A percentile compares a stretch with the other conserved stretches of the same genome.
Conservation (phyloP, 2,888 invertebrate genomes). For the Brachypterus glaber region DNA sequence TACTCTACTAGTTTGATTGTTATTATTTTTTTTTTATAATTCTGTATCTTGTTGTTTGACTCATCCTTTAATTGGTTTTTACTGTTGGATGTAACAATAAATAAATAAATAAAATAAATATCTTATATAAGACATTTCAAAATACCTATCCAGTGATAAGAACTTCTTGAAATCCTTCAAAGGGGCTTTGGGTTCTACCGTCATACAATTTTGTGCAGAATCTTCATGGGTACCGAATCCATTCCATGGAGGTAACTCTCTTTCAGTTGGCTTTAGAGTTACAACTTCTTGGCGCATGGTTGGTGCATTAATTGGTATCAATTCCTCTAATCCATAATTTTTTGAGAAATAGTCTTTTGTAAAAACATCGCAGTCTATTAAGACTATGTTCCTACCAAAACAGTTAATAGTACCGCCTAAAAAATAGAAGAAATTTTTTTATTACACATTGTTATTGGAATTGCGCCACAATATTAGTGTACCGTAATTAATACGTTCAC, state of each 20-base stretch:
- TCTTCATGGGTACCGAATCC: conserved; percentile 86
- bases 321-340: conserved; percentile 48
- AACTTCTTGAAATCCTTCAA: conserved; percentile 72
- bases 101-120: neutral
- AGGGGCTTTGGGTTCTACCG: conserved; percentile 69
- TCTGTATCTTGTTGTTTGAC: no score
- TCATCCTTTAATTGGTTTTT: no score
- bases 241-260: conserved; percentile 75
- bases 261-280: conserved; percentile 33
- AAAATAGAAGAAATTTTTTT: conserved; percentile 2
- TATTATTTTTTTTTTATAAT: no score
- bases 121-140: neutral
- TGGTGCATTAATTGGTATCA: conserved; percentile 51
- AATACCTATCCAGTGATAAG: conserved; percentile 63
- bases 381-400: conserved; percentile 68
- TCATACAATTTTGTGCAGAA: conserved; percentile 77
- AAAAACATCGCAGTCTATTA: conserved; percentile 77
- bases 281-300: conserved; percentile 28
- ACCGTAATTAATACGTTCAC: no score
- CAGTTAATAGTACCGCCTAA: conserved; percentile 50
- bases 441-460: neutral
- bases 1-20: no score
- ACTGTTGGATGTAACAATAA: no score
- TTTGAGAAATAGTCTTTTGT: conserved; percentile 73
- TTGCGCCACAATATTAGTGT: no score